These are phyloP conservation scores for Hozukius guyotensis DNA, from an alignment of 2,797 vertebrate genomes.

Conservation along the genomic window DNA sequence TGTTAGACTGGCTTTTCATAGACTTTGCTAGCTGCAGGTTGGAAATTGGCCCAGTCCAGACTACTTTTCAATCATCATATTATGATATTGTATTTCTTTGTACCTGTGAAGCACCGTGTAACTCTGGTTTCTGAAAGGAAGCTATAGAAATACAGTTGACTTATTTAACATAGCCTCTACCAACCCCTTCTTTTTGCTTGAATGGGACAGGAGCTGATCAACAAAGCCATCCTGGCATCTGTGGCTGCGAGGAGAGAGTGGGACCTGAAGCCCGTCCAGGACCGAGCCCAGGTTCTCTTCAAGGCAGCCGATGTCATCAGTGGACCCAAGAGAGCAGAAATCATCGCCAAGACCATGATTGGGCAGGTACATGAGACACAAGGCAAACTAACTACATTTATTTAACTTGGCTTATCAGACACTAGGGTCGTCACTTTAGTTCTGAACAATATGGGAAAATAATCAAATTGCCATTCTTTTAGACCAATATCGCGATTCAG, in stretches of 20 bases:
- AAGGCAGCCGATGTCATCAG: conserved; percentile 92
- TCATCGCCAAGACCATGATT: conserved; percentile 96
- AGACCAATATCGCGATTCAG: not conserved
- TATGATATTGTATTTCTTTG: not conserved
- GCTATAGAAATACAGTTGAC: not conserved
- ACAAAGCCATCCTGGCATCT: conserved; percentile 89
- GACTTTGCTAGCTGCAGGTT: no score
- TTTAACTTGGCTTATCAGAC: not conserved
- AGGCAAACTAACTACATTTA: not conserved
- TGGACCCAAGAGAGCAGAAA: conserved; percentile 87
- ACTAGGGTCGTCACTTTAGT: accelerated
- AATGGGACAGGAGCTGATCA: conserved; percentile 86
- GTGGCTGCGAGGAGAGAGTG: conserved; percentile 89
- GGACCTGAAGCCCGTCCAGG: conserved; percentile 91
- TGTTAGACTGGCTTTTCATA: no score
- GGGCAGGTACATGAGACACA: conserved; percentile 87
- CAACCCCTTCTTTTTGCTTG: not conserved
- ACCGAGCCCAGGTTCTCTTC: conserved; percentile 92
- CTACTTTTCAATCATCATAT: not conserved
- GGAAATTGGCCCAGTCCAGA: no score
- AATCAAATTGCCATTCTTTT: not conserved
- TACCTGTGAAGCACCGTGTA: not conserved
- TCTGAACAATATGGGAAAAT: not conserved
- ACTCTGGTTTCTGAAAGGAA: not conserved
- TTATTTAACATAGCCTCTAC: not conserved